Conservation (phyloP, 2,797 vertebrate genomes). For the Crypturellus tataupa region DNA sequence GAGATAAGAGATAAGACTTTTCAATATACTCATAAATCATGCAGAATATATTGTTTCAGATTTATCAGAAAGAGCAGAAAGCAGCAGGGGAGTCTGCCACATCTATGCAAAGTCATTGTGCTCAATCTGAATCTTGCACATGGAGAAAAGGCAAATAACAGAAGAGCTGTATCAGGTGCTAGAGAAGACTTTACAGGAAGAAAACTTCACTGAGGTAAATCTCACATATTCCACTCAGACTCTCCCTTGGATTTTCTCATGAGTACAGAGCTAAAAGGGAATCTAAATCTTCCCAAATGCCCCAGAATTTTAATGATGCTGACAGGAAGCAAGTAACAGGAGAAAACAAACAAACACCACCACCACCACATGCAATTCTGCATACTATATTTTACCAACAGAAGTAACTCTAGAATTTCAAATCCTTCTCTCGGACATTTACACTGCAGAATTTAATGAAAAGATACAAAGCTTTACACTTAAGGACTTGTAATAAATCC, state of each 20-base stretch:
- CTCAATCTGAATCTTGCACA: background rate
- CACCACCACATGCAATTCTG: background rate
- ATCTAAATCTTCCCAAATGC: background rate
- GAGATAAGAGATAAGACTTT: background rate
- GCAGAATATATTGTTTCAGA: background rate
- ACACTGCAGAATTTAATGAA: background rate
- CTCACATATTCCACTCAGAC: background rate
- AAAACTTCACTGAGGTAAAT: background rate
- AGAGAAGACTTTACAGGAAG: background rate
- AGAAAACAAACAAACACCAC: background rate
- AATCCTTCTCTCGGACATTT: background rate
- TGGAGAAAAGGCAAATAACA: background rate
- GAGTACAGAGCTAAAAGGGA: background rate
- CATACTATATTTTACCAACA: background rate
- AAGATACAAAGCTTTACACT: background rate
- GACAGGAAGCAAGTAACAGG: background rate
- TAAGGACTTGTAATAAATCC: background rate
- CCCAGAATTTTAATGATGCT: background rate
- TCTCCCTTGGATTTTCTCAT: background rate
- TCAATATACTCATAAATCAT: background rate
- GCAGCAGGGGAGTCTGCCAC: background rate
- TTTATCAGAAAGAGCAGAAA: conserved; percentile 17
- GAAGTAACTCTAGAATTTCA: background rate
- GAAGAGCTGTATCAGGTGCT: background rate
- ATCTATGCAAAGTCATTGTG: background rate